Base-by-base conservation (phyloP, 1,140 invertebrate genomes). In the Pogonomyrmex californicus region DNA sequence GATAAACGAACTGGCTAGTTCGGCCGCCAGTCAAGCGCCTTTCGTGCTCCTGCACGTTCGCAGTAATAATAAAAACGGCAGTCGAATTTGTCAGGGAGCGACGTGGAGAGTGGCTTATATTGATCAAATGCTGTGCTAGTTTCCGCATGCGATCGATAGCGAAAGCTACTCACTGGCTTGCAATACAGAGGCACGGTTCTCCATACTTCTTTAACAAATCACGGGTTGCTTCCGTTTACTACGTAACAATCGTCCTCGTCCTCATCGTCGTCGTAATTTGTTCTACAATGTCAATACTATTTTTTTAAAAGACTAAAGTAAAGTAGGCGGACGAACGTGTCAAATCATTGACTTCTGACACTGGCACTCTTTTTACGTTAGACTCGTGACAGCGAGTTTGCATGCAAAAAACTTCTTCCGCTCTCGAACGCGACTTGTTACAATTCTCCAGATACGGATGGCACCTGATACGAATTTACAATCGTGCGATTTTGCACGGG, bases 141-240 rank as follows among this genome's bases (percentile, higher is more conserved):
- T 86, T 86, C 66, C 33, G 41, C 75, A 60, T n/a, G 63, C 79
- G 89, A 90, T 90, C 89, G 89, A 90, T 90, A 86, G 54, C 86
- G 87, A 90, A 87, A 79, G 78, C 88, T 79, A 90, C 68, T 81
- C 62, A 75, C 88, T 33, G 86, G 30, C 88, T 81, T 87, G 60
- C 86, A 88, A 77, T 63, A 60, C 77, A 30, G 23, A 47, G 65
- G 41, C 60, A 90, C 71, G 36, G 58, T 90, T 54, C 38, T 65
- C 63, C 88, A 77, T 90, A 73, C 86, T 78, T 86, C 79, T 56
- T 68, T 82, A 89, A 86, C 83, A 86, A 88, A 91, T 90, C 87
- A 82, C 89, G 62, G 76, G 73, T 62, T 77, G 77, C 86, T 81
- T 89, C 58, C 58, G 9, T 36, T 54, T 14, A 44, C 58, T 75